Percentiles rank a stretch among this genome's conserved stretches.
Conservation (phyloP, 2,888 invertebrate genomes). For the Sicus ferrugineus region DNA sequence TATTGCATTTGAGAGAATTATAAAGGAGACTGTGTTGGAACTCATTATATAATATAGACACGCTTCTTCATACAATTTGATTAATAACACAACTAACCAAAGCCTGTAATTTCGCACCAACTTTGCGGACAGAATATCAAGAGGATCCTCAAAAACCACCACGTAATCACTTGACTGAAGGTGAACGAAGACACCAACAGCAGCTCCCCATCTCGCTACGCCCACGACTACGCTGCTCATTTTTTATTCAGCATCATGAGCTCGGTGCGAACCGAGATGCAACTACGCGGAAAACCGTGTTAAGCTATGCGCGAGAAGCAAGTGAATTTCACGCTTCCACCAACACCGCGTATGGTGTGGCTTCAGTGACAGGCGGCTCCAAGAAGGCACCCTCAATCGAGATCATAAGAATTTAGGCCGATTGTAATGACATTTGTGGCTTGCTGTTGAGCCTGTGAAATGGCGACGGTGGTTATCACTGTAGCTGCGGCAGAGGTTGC, state of each 20-base stretch:
- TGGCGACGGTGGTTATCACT: neutral
- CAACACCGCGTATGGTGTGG: neutral
- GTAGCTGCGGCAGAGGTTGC: neutral
- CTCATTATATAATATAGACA: too few species aligned
- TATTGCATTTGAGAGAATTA: neutral
- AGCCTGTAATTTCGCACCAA: too few species aligned
- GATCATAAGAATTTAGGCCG: conserved; percentile 23
- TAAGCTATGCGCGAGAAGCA: neutral
- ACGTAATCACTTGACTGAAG: too few species aligned
- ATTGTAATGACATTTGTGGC: conserved; percentile 16
- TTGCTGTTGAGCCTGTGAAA: neutral
- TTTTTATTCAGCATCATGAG: conserved; percentile 20
- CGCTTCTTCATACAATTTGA: too few species aligned
- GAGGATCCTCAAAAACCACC: too few species aligned
- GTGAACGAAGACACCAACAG: neutral
- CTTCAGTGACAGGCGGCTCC: neutral
- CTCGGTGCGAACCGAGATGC: conserved; percentile 2
- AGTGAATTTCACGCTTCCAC: conserved; percentile 10
- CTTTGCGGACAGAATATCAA: too few species aligned
- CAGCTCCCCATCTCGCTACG: too few species aligned
- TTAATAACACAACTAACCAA: too few species aligned
- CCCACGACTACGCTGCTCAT: conserved; percentile 11
- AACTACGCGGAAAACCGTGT: conserved; percentile 28
- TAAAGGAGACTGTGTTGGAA: neutral
- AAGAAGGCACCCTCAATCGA: conserved; percentile 1